Base-by-base conservation (phyloP, 1,140 invertebrate genomes). In the Polyergus mexicanus region DNA sequence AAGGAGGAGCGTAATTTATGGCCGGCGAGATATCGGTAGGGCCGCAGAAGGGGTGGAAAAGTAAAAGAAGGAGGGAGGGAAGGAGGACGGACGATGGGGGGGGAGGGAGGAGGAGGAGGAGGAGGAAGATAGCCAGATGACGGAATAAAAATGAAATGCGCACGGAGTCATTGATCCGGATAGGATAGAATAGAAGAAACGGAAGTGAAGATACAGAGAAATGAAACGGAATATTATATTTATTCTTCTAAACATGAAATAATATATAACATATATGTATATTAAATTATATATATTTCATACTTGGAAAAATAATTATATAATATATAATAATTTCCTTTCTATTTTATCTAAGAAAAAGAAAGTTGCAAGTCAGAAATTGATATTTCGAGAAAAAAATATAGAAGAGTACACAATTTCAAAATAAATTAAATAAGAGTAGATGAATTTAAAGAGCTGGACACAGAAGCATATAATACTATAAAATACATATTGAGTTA, bases 1-100 rank as follows among this genome's bases (percentile, higher is more conserved):
- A 89, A 91, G 84, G 84, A 88, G 69, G 69, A 66, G 66, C 63
- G 88, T 90, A 91, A 91, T 91, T 91, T 91, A 91, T 91, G 86
- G 75, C 84, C 71, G 72, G 25, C 85, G 60, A 85, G 86, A 89
- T 89, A 89, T 81, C 75, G 77, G 35, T 41, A 76, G 35, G 41
- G 35, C 44, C 60, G 72, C 41, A 19, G 72, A 84, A 72, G 63
- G 86, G 66, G 80, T 74, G 84, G 72, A 66, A 76, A 41, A 75
- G 58, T 44, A 69, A 65, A 75, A 76, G 19, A n/a, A 66, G 69
- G 65, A 85, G 65, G 6, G 13, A 35, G 72, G 38, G 41, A 32
- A 28, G n/a, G 56, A 51, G 41, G 71, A 56, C 19, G 41, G 71
- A 56, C 19, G 13, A 58, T 4, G 58, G 28, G n/a, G 32, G 32